phyloP scores from a whole-genome alignment of 2,113 vertebrate species.

The Halichoeres trimaculatus region DNA sequence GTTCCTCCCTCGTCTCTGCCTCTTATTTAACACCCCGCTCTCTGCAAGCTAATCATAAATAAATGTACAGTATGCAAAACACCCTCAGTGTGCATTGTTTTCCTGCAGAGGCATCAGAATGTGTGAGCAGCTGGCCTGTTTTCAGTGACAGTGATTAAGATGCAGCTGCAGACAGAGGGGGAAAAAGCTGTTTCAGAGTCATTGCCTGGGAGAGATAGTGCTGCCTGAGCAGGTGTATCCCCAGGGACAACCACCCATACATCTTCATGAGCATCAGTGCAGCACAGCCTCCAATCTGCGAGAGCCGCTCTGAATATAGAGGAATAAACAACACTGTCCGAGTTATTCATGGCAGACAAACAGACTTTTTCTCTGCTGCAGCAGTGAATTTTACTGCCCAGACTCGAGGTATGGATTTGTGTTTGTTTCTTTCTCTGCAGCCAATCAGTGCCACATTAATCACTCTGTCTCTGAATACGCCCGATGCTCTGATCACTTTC shows the following conservation, averaged over 20 bases:
- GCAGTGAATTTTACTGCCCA: constrained; percentile 9
- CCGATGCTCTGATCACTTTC: background rate
- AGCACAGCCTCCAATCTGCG: background rate
- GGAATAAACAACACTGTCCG: constrained; percentile 37
- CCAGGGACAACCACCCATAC: constrained; percentile 11
- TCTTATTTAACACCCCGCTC: constrained; percentile 5
- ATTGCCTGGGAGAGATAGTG: constrained; percentile 29
- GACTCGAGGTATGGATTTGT: background rate
- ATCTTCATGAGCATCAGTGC: constrained; percentile 32
- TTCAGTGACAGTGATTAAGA: constrained; percentile 23
- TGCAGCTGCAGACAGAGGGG: constrained; percentile 15
- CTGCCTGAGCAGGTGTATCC: constrained; percentile 33
- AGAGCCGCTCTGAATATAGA: constrained; percentile 9
- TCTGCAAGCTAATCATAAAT: constrained; percentile 33
- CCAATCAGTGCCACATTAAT: background rate
- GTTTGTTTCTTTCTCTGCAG: constrained; percentile 5
- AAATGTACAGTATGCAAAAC: constrained; percentile 5
- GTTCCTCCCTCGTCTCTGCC: background rate
- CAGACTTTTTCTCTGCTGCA: constrained; percentile 5
- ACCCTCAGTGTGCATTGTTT: constrained; percentile 10
- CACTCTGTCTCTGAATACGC: background rate
- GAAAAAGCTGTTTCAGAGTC: constrained; percentile 12
- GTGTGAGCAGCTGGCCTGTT: constrained; percentile 15
- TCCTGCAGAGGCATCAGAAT: constrained; percentile 40
- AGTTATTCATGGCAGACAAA: constrained; percentile 25